phyloP scores from a whole-genome alignment of 2,888 invertebrate genomes.

The Pegoplata infirma region DNA sequence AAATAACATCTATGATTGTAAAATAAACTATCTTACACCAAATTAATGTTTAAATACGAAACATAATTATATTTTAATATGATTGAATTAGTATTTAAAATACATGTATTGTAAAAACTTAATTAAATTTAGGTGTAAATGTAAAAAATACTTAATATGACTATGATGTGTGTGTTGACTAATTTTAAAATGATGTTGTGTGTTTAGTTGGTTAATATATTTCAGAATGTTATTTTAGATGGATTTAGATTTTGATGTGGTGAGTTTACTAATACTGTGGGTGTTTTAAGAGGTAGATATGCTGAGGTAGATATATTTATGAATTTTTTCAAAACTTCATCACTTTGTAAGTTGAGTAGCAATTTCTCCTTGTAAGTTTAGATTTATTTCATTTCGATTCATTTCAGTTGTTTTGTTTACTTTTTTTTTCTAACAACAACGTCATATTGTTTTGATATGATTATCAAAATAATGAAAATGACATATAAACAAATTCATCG shows the following conservation, averaged over 20 bases:
- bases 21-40: too few relatives aligned
- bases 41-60: too few relatives aligned
- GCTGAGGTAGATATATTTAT: neutral
- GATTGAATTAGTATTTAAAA: too few relatives aligned
- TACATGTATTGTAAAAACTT: too few relatives aligned
- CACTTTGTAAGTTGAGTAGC: neutral
- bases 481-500: slow-evolving; percentile 8
- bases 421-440: slow-evolving; percentile 14
- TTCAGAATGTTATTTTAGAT: neutral
- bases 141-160: too few relatives aligned
- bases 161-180: too few relatives aligned
- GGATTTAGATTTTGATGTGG: neutral
- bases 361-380: neutral
- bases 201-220: neutral
- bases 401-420: slow-evolving; percentile 6
- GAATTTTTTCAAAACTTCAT: neutral
- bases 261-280: neutral
- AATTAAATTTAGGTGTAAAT: too few relatives aligned
- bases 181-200: too few relatives aligned
- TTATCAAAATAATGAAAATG: neutral
- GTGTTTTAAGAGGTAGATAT: neutral
- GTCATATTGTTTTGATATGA: slow-evolving; percentile 8
- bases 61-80: too few relatives aligned
- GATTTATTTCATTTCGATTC: too few relatives aligned
- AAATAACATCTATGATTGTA: too few relatives aligned